Conservation (phyloP, 92 coral and sea anemone species). For the Siderastrea siderea region DNA sequence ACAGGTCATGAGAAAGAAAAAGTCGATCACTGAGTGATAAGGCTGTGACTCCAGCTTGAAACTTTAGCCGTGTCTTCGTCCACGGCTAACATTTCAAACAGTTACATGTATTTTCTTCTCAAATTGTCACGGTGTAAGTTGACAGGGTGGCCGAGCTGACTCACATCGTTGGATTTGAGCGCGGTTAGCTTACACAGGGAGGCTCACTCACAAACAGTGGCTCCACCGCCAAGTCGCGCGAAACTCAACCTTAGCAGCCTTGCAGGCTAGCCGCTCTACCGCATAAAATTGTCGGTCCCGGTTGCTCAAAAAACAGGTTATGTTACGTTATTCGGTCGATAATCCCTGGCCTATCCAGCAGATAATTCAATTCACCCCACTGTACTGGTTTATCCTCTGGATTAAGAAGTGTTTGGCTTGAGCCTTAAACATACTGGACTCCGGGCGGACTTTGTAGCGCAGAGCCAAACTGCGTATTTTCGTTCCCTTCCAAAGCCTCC, state of each 20-base stretch:
- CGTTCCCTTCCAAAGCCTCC: too few relatives aligned
- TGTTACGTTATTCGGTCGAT: neutral
- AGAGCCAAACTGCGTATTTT: too few relatives aligned
- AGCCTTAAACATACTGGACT: neutral
- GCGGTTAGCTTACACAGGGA: too few relatives aligned
- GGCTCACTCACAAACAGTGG: too few relatives aligned
- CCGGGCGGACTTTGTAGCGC: neutral
- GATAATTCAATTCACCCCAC: neutral
- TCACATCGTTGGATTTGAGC: too few relatives aligned
- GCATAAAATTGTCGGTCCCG: neutral
- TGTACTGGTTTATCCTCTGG: neutral
- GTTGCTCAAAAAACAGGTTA: neutral
- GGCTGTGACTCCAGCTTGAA: too few relatives aligned
- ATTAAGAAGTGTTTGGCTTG: neutral
- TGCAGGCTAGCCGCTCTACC: neutral
- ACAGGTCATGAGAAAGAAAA: neutral
- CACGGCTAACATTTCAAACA: too few relatives aligned
- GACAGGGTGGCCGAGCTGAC: too few relatives aligned
- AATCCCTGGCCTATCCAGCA: neutral
- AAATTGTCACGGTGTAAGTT: neutral
- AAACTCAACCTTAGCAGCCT: too few relatives aligned
- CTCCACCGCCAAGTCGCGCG: too few relatives aligned
- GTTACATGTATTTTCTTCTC: too few relatives aligned
- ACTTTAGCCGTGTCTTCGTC: too few relatives aligned
- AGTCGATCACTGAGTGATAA: neutral